Base-by-base conservation (phyloP, 35 echinoderm and acorn worm genomes). In the Heliocidaris tuberculata region DNA sequence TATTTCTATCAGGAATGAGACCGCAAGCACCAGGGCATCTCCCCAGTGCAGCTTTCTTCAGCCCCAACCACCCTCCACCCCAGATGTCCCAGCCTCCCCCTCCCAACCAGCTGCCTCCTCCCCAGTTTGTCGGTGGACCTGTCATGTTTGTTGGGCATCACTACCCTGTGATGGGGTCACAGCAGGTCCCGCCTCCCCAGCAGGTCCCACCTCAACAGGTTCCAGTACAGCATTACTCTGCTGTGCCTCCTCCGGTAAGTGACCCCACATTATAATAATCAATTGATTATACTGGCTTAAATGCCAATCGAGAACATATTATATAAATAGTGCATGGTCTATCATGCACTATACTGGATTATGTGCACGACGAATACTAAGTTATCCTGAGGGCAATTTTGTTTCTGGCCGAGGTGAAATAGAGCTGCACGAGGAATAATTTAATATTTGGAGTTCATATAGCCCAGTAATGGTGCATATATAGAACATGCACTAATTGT, bases 71-170 rank as follows among this genome's bases (percentile, higher is more conserved):
- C 50, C 91, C 91, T 31, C 91, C 91, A 13, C 91, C 91, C 50
- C 49, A 59, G 91, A 52, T 93, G 50, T 4, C 50, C 47, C 91
- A 49, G 30, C 91, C 91, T 12, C 91, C 91, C 50, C 91, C 48
- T 31, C 91, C 91, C 11, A 59, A 59, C 91, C 91, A 93, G 48
- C 91, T 93, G 7, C 91, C 91, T 31, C 91, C 91, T 10, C 91
- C 91, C 30, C 91, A 93, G 91, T 93, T 93, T 48, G 48, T 93
- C 21, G 91, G 91, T 13, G 91, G 48, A 59, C 91, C 91, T 30
- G 91, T 93, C 91, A 93, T 93, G 91, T 93, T 93, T 93, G 50
- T 93, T 32, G 91, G 91, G 21, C 91, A 24, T 30, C 91, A 93
- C 29, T 93, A 93, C 91, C 91, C 91, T 59, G 50, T 93, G 17